Conservation (phyloP, 2,797 vertebrate species). For the Tarsius wallacei region DNA sequence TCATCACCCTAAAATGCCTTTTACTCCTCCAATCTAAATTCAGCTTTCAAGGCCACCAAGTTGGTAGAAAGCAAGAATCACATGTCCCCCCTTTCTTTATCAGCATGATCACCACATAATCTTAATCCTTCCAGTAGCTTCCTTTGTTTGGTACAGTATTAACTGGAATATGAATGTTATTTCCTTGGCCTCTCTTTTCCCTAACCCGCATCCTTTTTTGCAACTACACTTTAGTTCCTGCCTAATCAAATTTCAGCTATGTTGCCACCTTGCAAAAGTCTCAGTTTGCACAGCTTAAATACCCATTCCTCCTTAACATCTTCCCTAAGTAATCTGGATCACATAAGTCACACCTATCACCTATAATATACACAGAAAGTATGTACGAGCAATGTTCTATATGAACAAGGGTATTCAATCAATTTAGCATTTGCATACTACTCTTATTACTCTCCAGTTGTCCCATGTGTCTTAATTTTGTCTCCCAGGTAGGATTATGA, state of each 20-base stretch:
- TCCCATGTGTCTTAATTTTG: conserved; percentile 17
- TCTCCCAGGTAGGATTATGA: not conserved
- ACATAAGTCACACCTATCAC: not conserved
- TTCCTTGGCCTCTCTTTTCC: not conserved
- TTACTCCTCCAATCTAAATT: not conserved
- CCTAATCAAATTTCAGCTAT: not conserved
- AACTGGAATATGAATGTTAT: not conserved
- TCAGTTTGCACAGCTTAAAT: not conserved
- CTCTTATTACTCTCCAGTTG: not conserved
- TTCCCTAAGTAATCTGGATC: not conserved
- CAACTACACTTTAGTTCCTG: not conserved
- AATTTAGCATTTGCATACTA: not conserved
- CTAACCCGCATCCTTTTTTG: not conserved
- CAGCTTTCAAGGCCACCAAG: not conserved
- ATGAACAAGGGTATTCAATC: not conserved
- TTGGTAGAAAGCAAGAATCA: not conserved
- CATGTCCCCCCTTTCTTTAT: not conserved
- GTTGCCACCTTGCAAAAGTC: not conserved
- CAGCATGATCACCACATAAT: not conserved
- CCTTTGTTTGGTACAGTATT: not conserved
- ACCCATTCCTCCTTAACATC: not conserved
- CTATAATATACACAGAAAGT: not conserved
- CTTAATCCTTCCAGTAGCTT: not conserved
- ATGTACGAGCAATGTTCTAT: not conserved
- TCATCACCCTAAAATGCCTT: not conserved